Conservation (phyloP, 1,140 invertebrate genomes). For the Cryptotermes secundus region DNA sequence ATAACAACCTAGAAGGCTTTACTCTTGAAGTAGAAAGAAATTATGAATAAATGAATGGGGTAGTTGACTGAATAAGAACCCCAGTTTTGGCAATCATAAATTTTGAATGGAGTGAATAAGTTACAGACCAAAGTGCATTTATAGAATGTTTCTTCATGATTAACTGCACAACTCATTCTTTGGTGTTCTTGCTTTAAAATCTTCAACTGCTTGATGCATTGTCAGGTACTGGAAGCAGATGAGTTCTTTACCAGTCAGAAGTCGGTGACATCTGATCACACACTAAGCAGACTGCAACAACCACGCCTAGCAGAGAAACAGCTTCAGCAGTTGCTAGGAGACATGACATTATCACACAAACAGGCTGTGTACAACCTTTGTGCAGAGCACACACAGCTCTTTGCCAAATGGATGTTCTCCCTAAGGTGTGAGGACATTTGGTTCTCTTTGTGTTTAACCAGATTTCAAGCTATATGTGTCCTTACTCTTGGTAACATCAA, state of each 20-base stretch:
- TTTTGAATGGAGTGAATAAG: too few relatives aligned
- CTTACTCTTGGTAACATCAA: too few relatives aligned
- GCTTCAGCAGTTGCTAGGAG: background rate
- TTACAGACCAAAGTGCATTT: too few relatives aligned
- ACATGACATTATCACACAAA: constrained; percentile 7
- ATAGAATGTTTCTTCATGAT: too few relatives aligned
- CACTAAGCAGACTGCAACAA: background rate
- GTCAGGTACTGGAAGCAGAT: background rate
- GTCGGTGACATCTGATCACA: constrained; percentile 2
- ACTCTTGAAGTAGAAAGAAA: too few relatives aligned
- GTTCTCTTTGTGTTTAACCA: background rate
- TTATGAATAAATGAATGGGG: too few relatives aligned
- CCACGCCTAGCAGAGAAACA: constrained; percentile 24
- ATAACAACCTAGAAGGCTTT: too few relatives aligned
- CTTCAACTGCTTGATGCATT: too few relatives aligned
- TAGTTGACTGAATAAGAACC: too few relatives aligned
- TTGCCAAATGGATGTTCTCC: constrained; percentile 22
- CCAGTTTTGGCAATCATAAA: too few relatives aligned
- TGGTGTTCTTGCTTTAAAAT: too few relatives aligned
- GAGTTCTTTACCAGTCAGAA: background rate
- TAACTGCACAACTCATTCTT: too few relatives aligned
- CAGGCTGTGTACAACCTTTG: constrained; percentile 4
- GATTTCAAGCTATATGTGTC: background rate
- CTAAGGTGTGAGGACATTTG: background rate
- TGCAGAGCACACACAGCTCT: background rate